phyloP scores from a whole-genome alignment of 2,888 invertebrate genomes.

The Sialis fuliginosa region DNA sequence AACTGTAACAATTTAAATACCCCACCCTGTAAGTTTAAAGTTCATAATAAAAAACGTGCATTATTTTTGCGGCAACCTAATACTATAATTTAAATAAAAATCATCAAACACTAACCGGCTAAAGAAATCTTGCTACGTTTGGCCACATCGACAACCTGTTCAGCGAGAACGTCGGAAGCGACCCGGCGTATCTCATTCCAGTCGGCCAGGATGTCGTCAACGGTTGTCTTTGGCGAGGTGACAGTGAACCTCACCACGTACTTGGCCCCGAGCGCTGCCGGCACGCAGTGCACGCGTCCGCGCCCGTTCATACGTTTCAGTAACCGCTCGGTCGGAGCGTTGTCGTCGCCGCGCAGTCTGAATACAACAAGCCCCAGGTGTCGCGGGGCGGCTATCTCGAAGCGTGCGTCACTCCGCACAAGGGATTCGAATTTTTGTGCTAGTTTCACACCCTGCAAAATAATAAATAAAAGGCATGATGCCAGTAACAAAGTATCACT shows the following conservation, averaged over 20 bases:
- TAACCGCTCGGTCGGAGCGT: slow-evolving; percentile 62
- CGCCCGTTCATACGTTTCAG: slow-evolving; percentile 74
- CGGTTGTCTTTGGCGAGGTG: slow-evolving; percentile 71
- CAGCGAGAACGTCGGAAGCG: slow-evolving; percentile 48
- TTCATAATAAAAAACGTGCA: no score
- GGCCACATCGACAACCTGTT: no score
- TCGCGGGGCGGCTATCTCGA: slow-evolving; percentile 76
- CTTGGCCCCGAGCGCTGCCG: slow-evolving; percentile 50
- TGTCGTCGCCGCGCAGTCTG: slow-evolving; percentile 37
- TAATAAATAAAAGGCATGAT: no score
- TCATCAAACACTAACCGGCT: no score
- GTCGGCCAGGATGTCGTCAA: slow-evolving; percentile 62
- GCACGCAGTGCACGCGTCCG: slow-evolving; percentile 85
- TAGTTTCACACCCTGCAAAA: slow-evolving; percentile 60
- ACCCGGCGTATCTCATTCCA: slow-evolving; percentile 72
- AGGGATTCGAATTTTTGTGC: slow-evolving; percentile 83
- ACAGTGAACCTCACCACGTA: slow-evolving; percentile 89
- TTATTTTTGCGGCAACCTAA: no score
- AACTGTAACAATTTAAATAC: no score
- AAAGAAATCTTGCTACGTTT: no score
- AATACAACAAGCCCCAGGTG: slow-evolving; percentile 85
- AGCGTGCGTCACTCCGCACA: slow-evolving; percentile 64
- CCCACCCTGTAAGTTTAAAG: no score
- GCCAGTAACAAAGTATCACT: no score
- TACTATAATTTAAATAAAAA: no score